Conservation (phyloP, 35 echinoderm and acorn worm genomes). For the Heliocidaris tuberculata region DNA sequence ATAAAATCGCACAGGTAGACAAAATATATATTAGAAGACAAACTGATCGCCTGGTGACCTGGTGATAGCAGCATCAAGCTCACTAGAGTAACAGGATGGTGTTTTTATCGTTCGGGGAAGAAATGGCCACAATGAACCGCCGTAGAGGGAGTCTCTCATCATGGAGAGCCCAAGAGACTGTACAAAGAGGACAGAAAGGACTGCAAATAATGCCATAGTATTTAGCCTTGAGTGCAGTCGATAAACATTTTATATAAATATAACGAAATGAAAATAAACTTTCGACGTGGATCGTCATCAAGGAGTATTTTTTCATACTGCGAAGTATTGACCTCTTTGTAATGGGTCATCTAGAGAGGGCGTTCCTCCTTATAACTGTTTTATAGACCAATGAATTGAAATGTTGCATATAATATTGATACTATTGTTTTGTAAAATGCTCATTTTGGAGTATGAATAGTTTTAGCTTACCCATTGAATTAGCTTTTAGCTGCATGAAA, state of each 20-base stretch:
- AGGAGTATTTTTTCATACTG: not conserved
- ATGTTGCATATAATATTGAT: slow-evolving; percentile 24
- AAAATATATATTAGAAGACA: not conserved
- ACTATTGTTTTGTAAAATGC: slow-evolving; percentile 20
- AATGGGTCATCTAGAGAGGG: slow-evolving; percentile 1
- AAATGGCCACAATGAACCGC: not conserved
- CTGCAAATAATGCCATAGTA: not conserved
- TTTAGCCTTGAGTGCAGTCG: not conserved
- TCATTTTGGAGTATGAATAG: not conserved
- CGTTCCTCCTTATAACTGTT: not conserved
- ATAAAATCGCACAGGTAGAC: not conserved
- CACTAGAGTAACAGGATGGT: not conserved
- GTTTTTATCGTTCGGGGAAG: not conserved
- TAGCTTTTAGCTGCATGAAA: slow-evolving; percentile 36
- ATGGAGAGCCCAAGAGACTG: not conserved
- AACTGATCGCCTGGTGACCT: not conserved
- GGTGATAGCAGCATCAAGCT: not conserved
- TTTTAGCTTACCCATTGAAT: slow-evolving; percentile 25
- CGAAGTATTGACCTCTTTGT: not conserved
- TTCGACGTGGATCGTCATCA: slow-evolving; percentile 32
- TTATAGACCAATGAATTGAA: slow-evolving; percentile 17
- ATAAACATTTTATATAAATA: slow-evolving; percentile 5
- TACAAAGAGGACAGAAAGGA: not conserved
- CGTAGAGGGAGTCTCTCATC: not conserved
- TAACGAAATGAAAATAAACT: not conserved